phyloP scores from a whole-genome alignment of 1,140 invertebrate species.

The Aphidius gifuensis region DNA sequence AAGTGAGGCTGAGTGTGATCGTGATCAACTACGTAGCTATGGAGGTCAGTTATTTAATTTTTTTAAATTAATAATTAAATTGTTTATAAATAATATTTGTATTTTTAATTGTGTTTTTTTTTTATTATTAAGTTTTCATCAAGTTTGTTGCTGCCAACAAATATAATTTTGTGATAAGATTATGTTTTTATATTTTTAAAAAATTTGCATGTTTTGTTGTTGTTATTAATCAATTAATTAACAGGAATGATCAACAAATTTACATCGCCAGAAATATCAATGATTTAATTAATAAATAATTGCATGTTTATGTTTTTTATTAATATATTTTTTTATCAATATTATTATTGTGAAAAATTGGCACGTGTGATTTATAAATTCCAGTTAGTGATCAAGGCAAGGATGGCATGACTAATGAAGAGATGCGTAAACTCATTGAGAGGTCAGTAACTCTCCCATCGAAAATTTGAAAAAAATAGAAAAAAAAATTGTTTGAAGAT shows the following conservation, averaged over 20 bases:
- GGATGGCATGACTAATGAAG: conserved; percentile 88
- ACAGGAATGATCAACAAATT: not conserved
- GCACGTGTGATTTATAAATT: conserved; percentile 62
- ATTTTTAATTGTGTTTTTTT: not conserved
- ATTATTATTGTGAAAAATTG: conserved; percentile 52
- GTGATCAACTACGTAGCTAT: conserved; percentile 70
- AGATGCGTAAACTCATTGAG: conserved; percentile 94
- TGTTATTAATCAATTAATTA: not conserved
- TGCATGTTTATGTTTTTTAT: not conserved
- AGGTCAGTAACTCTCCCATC: conserved; percentile 68
- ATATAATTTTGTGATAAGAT: too few species aligned
- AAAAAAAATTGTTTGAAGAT: conserved; percentile 14
- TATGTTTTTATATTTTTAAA: too few species aligned
- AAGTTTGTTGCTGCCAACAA: too few species aligned
- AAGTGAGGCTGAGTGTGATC: conserved; percentile 88
- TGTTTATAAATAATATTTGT: not conserved
- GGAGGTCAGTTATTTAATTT: conserved; percentile 61
- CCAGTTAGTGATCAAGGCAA: conserved; percentile 72
- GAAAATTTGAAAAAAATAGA: conserved; percentile 19
- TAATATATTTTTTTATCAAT: conserved; percentile 28
- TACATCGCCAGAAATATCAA: not conserved
- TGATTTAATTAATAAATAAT: not conserved
- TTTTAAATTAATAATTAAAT: not conserved
- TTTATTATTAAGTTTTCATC: not conserved
- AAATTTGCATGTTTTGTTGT: too few species aligned